These are phyloP conservation scores for Papilio demoleus DNA, from an alignment of 2,888 invertebrate genomes.

Conservation along the genomic window DNA sequence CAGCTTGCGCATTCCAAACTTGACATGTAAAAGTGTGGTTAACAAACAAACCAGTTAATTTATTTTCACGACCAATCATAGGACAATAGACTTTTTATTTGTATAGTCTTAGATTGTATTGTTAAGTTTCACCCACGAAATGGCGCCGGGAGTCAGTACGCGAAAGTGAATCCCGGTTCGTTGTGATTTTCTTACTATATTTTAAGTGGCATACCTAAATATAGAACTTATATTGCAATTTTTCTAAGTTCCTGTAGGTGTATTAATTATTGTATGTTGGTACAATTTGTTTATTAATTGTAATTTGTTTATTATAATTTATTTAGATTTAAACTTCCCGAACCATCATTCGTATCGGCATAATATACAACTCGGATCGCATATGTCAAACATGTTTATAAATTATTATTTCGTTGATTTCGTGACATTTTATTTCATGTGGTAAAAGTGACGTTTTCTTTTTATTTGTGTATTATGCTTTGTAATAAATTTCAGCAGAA, in stretches of 20 bases:
- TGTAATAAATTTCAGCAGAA: conserved; percentile 75
- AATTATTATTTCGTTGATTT: not conserved
- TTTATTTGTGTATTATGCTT: conserved; percentile 67
- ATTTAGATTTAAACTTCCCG: conserved; percentile 74
- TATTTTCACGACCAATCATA: conserved; percentile 69
- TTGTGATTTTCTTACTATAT: conserved; percentile 67
- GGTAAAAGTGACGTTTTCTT: conserved; percentile 41
- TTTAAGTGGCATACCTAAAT: conserved; percentile 83
- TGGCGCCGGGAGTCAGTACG: conserved; percentile 51
- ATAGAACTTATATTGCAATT: conserved; percentile 83
- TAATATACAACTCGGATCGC: conserved; percentile 57
- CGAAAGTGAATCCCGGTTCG: conserved; percentile 59
- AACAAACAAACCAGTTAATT: conserved; percentile 59
- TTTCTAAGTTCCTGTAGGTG: conserved; percentile 83
- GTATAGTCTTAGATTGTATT: conserved; percentile 65
- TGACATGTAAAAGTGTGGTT: conserved; percentile 55
- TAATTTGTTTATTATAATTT: conserved; percentile 81
- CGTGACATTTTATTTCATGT: conserved; percentile 35
- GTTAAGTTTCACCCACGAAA: conserved; percentile 64
- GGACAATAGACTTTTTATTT: conserved; percentile 66
- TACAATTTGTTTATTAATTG: conserved; percentile 80
- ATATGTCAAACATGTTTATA: conserved; percentile 3
- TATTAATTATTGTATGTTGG: conserved; percentile 81
- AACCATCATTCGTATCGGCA: conserved; percentile 68
- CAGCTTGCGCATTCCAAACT: conserved; percentile 79